These are phyloP conservation scores for Stomatorhinus ivindoensis DNA, from an alignment of 2,113 vertebrate species.

Conservation along the genomic window DNA sequence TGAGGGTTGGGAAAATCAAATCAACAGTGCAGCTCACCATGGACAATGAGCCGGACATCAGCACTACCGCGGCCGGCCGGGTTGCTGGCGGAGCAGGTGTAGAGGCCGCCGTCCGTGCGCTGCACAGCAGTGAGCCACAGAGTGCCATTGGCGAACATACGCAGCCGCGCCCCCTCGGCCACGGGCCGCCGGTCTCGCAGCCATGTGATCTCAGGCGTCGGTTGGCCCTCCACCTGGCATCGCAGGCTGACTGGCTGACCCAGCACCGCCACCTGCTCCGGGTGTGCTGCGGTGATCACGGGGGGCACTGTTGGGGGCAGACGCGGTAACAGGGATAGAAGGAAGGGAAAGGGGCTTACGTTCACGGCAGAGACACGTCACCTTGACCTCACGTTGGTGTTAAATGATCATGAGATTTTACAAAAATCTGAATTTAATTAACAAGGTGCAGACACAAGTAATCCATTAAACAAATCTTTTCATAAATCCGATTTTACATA, in stretches of 20 bases:
- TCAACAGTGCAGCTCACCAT: slow-evolving; percentile 39
- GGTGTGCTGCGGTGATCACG: slow-evolving; percentile 51
- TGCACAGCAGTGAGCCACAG: slow-evolving; percentile 51
- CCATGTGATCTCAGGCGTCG: slow-evolving; percentile 60
- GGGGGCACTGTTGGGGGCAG: slow-evolving; percentile 55
- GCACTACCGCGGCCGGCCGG: slow-evolving; percentile 56
- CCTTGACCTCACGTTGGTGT: background rate
- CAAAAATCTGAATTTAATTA: background rate
- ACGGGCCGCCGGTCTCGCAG: slow-evolving; percentile 53
- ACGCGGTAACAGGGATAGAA: background rate
- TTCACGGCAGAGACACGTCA: background rate
- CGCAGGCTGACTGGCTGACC: slow-evolving; percentile 53
- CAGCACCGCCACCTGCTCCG: slow-evolving; percentile 53
- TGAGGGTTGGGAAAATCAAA: background rate
- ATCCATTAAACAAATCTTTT: too few relatives aligned
- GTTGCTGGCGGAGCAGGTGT: slow-evolving; percentile 63
- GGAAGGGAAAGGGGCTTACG: background rate
- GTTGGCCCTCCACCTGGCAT: slow-evolving; percentile 60
- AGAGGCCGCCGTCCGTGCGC: slow-evolving; percentile 55
- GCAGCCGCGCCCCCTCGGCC: slow-evolving; percentile 40
- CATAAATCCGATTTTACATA: background rate
- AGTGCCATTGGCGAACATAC: slow-evolving; percentile 58
- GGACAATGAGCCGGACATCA: slow-evolving; percentile 57
- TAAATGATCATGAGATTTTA: background rate
- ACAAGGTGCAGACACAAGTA: too few relatives aligned